Evolutionary conservation across 2,888 invertebrate genomes (phyloP), one percentile per base, ranked within the genome.

Genomic region (Drosophila testacea): DNA sequence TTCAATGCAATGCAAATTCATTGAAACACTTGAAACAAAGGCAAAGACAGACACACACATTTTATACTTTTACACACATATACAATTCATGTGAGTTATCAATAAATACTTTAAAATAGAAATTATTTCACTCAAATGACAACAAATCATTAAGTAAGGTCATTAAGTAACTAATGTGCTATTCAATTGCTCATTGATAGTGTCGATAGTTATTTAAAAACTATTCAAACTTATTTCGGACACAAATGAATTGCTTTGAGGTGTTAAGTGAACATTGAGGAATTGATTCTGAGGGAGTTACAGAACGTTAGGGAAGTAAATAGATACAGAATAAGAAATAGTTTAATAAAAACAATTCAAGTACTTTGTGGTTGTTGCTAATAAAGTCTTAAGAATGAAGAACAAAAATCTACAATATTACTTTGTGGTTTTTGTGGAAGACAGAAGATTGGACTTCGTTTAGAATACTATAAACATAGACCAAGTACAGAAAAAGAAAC

Each of bases 1-100:
- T 86, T 68, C 48, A 61, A 61, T 63, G 71, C 68, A 82, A 68
- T 69, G 59, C 73, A 83, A 83, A 83, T 70, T 47, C 55, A 64
- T 47, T 56, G 46, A 61, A 57, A 54, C 47, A 47, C 32, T 38
- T 30, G 55, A 13, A 50, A 48, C 48, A 56, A 36, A 50, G 50
- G 22, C 56, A 62, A 67, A 79, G 41, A 11, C n/a, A 57, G 36
- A 56, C 10, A 57, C 10, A 36, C 28, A 13, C n/a, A 7, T 13
- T 22, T 22, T 1, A 22, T 6, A 32, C 30, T 32, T 39, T 2
- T 22, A 22, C 2, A 22, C 22, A 22, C 22, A 22, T 42, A 30
- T 39, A 32, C 36, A n/a, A 47, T 22, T 28, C 13, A n/a, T 10
- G 22, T 28, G 10, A 44, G 22, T 32, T 39, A 50, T 38, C 51